These are phyloP conservation scores for Monochamus saltuarius DNA, from an alignment of 1,140 invertebrate species.

Conservation along the genomic window DNA sequence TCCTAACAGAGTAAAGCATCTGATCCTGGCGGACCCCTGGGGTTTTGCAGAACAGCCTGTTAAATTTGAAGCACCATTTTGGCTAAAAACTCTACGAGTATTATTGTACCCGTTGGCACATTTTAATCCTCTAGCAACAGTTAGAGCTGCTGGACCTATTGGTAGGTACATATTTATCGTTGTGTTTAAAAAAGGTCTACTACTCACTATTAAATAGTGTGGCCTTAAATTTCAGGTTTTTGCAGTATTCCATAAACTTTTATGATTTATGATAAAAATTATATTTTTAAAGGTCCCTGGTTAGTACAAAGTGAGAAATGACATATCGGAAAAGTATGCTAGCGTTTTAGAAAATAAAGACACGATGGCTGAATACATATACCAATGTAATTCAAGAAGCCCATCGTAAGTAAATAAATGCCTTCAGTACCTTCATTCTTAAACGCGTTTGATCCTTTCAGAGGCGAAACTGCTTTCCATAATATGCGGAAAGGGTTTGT, in stretches of 20 bases:
- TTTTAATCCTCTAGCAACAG: slow-evolving; percentile 89
- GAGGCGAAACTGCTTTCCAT: slow-evolving; percentile 93
- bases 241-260: no score
- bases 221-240: no score
- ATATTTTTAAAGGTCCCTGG: slow-evolving; percentile 67
- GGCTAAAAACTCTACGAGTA: slow-evolving; percentile 62
- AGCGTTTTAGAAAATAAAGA: slow-evolving; percentile 67
- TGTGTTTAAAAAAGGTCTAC: no score
- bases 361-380: slow-evolving; percentile 89
- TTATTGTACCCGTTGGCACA: slow-evolving; percentile 74
- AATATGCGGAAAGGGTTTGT: slow-evolving; percentile 85
- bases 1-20: slow-evolving; percentile 83
- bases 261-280: no score
- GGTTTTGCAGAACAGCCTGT: slow-evolving; percentile 86
- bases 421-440: neutral
- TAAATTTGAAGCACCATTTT: slow-evolving; percentile 66
- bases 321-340: slow-evolving; percentile 83
- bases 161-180: slow-evolving; percentile 61
- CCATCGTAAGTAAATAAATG: slow-evolving; percentile 69
- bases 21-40: slow-evolving; percentile 96
- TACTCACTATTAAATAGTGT: no score
- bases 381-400: slow-evolving; percentile 92
- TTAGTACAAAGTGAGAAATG: slow-evolving; percentile 82
- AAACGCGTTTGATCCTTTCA: slow-evolving; percentile 52
- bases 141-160: slow-evolving; percentile 86